Percentiles rank a stretch among this genome's conserved stretches.
phyloP scores from a whole-genome alignment of 2,888 invertebrate species.

The Myopa testacea region DNA sequence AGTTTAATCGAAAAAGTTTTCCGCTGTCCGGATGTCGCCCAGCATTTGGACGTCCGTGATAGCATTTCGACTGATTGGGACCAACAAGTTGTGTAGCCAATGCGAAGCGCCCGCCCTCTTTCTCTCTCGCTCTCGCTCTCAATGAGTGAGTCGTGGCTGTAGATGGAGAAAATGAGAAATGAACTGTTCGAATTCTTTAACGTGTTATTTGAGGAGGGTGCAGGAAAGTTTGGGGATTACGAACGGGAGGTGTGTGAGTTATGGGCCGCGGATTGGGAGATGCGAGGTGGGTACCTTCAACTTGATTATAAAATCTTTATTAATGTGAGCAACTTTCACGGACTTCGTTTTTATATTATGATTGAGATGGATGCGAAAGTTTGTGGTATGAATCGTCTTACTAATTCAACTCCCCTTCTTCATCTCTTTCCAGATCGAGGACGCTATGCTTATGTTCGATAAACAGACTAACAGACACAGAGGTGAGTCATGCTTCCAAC shows the following conservation, averaged over 20 bases:
- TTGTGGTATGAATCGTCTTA: not conserved
- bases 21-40: slow-evolving; percentile 29
- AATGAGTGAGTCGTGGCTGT: not conserved
- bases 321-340: not conserved
- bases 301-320: not conserved
- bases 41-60: slow-evolving; percentile 15
- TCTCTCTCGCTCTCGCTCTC: no score
- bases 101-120: not conserved
- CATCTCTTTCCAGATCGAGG: slow-evolving; percentile 94
- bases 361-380: not conserved
- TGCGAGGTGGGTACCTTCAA: not conserved
- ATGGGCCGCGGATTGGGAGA: no score
- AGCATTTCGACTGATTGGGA: slow-evolving; percentile 13
- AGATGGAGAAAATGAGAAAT: slow-evolving; percentile 18
- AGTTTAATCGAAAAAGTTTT: slow-evolving; percentile 62
- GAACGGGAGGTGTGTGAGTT: not conserved
- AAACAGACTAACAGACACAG: slow-evolving; percentile 99
- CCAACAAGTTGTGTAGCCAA: slow-evolving; percentile 6
- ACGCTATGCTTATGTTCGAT: slow-evolving; percentile 99
- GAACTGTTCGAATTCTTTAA: not conserved
- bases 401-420: slow-evolving; percentile 68
- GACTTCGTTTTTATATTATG: not conserved
- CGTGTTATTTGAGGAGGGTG: no score
- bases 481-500: slow-evolving; percentile 75
- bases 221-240: not conserved